Evolutionary conservation across 2,888 invertebrate genomes (phyloP).

Genomic region (Nasonia oneida): DNA sequence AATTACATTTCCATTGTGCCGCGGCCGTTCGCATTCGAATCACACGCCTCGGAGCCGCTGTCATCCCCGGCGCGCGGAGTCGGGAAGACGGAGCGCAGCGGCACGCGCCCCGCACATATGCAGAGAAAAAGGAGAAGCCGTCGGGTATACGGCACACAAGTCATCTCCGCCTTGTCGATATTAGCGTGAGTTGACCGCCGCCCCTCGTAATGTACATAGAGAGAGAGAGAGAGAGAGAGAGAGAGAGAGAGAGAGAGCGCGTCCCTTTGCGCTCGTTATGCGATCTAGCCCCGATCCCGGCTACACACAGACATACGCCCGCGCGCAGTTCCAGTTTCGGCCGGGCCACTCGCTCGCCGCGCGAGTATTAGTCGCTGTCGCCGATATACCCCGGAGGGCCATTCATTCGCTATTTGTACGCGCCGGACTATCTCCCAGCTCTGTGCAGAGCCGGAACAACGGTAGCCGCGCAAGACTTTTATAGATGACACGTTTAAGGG

Average conservation of each 20-base stretch:
- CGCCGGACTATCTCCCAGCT: conserved; percentile 31
- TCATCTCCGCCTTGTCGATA: conserved; percentile 26
- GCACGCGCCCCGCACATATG: not conserved
- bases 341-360: not conserved
- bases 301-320: not conserved
- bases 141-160: not conserved
- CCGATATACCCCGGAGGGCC: conserved; percentile 69
- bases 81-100: not conserved
- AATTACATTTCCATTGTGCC: conserved; percentile 76
- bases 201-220: not conserved
- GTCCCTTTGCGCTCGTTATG: conserved; percentile 47
- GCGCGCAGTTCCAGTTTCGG: not conserved
- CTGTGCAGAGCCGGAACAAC: conserved; percentile 9
- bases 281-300: conserved; percentile 2
- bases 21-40: conserved; percentile 72
- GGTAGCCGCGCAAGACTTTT: conserved; percentile 59
- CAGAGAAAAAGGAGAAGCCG: not conserved
- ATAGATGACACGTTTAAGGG: conserved; percentile 43
- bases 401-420: conserved; percentile 72
- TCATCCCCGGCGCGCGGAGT: not conserved
- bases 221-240: not conserved
- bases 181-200: conserved; percentile 12
- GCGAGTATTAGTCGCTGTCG: conserved; percentile 72
- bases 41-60: conserved; percentile 67
- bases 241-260: too few species aligned